These are phyloP conservation scores for Panagrolaimus sp. DNA, from an alignment of 1,140 invertebrate genomes.

Conservation along the genomic window DNA sequence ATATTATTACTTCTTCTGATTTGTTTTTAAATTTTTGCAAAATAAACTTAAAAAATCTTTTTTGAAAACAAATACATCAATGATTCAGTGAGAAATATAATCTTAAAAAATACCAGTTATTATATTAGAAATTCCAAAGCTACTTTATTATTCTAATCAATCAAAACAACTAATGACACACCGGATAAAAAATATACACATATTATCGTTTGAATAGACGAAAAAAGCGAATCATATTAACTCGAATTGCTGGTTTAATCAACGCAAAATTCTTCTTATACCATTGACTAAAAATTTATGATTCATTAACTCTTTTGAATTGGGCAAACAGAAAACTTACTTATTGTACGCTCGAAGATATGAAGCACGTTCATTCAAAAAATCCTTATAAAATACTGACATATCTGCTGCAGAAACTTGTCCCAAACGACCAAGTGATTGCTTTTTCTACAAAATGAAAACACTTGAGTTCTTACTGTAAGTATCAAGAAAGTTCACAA, in stretches of 20 bases:
- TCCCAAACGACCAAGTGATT: slow-evolving; percentile 38
- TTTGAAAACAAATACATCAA: too few relatives aligned
- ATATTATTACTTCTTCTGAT: too few relatives aligned
- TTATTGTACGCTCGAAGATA: slow-evolving; percentile 43
- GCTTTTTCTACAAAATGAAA: slow-evolving; percentile 39
- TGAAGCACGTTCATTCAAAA: slow-evolving; percentile 39
- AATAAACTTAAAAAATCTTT: too few relatives aligned
- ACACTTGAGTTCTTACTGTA: too few relatives aligned
- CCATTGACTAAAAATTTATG: slow-evolving; percentile 46
- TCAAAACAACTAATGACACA: too few relatives aligned
- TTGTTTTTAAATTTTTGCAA: too few relatives aligned
- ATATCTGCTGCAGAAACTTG: slow-evolving; percentile 49
- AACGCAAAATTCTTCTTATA: slow-evolving; percentile 44
- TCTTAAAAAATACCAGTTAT: too few relatives aligned
- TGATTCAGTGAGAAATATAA: too few relatives aligned
- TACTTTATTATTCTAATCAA: too few relatives aligned
- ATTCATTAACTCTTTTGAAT: neutral
- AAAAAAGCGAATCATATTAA: slow-evolving; percentile 42
- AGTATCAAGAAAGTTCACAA: slow-evolving; percentile 11
- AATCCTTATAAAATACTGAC: slow-evolving; percentile 47
- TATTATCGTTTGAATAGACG: slow-evolving; percentile 38
- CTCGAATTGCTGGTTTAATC: slow-evolving; percentile 50
- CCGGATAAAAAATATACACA: neutral
- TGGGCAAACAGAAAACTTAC: slow-evolving; percentile 23
- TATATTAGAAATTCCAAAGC: too few relatives aligned